Evolutionary conservation across 1,140 invertebrate genomes (phyloP), one percentile per base, ranked within the genome.

Genomic region (Copidosoma floridanum): DNA sequence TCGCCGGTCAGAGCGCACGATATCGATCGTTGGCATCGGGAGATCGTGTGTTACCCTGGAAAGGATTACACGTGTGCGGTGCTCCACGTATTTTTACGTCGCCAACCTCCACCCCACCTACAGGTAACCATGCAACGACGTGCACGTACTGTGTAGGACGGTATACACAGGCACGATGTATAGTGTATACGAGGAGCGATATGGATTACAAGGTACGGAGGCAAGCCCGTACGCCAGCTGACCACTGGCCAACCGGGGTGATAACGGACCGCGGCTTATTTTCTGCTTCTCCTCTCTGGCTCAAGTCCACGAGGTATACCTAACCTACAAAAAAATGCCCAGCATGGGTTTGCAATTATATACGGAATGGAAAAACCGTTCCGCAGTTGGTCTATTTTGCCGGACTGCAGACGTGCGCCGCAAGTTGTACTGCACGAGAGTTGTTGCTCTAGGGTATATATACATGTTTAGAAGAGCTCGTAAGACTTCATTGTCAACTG

Each of bases 321-420:
- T n/a, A n/a, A n/a, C n/a, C n/a, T n/a, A n/a, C n/a, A n/a, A n/a
- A n/a, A n/a, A n/a, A n/a, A n/a, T n/a, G n/a, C n/a, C n/a, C n/a
- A n/a, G n/a, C n/a, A n/a, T n/a, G n/a, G n/a, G n/a, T n/a, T n/a
- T n/a, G n/a, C n/a, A n/a, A n/a, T n/a, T n/a, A n/a, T n/a, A n/a
- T n/a, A n/a, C n/a, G n/a, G n/a, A n/a, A 27, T 54, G 52, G 38
- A 43, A 43, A 35, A 41, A 54, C 52, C 52, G 52, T 54, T 43
- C n/a, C n/a, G 12, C 16, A 16, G 38, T 20, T 35, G 40, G 18
- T 12, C 46, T 46, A 44, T 32, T 50, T n/a, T 27, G n/a, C 24
- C 18, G 27, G 16, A 7, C 12, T 21, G 23, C 18, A 2, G 12
- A n/a, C 10, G 12, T 24, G 23, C 44, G 20, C 20, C 10, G 11